A percentile compares a stretch with the other conserved stretches of the same genome.
phyloP scores from a whole-genome alignment of 2,888 invertebrate species.

The Ophioninae sp. region DNA sequence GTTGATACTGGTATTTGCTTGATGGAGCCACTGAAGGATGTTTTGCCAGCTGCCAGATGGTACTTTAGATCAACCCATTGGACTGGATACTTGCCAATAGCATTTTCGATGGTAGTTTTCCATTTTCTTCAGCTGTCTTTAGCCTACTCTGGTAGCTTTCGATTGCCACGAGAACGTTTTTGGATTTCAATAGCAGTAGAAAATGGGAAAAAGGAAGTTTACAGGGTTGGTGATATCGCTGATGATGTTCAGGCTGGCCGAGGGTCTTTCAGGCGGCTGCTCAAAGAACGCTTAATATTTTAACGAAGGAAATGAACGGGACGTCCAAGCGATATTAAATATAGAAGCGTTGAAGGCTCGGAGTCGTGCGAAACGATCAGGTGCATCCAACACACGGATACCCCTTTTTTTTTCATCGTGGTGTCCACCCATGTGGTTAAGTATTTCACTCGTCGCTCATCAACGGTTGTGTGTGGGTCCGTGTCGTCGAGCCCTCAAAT shows the following conservation, averaged over 20 bases:
- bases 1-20: too few species aligned
- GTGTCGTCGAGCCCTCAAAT: constrained; percentile 38
- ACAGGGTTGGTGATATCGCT: constrained; percentile 47
- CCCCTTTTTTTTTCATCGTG: constrained; percentile 8
- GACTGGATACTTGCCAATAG: too few species aligned
- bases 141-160: too few species aligned
- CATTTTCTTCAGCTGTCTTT: too few species aligned
- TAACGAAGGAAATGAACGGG: constrained; percentile 67
- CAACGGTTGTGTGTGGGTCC: constrained; percentile 44
- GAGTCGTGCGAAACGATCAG: constrained; percentile 78
- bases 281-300: constrained; percentile 72
- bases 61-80: too few species aligned
- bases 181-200: constrained; percentile 51
- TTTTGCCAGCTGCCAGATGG: too few species aligned
- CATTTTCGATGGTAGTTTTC: too few species aligned
- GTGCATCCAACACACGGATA: constrained; percentile 65
- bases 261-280: constrained; percentile 39
- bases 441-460: constrained; percentile 51
- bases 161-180: too few species aligned
- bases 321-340: constrained; percentile 67
- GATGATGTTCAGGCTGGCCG: constrained; percentile 38
- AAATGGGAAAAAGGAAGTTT: constrained; percentile 20
- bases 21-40: too few species aligned
- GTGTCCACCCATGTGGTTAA: constrained; percentile 30
- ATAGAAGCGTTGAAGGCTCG: constrained; percentile 73